These are phyloP conservation scores for Neogale vison DNA, from an alignment of 2,113 vertebrate genomes.

Conservation along the genomic window DNA sequence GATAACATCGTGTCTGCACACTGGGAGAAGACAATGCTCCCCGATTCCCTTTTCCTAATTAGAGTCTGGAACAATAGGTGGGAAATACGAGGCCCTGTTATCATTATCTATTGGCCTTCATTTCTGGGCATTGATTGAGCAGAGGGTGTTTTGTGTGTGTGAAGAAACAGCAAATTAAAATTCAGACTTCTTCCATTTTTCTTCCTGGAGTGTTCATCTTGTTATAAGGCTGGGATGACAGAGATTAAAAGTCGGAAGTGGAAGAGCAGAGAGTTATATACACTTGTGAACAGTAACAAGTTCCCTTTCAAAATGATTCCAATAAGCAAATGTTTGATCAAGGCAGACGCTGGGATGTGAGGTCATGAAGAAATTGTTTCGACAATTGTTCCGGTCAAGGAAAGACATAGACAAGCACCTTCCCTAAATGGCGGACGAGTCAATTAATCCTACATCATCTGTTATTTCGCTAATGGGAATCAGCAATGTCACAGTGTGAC, in stretches of 20 bases:
- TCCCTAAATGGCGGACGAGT: background rate
- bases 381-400: background rate
- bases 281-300: background rate
- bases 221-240: constrained; percentile 72
- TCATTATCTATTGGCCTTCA: constrained; percentile 86
- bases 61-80: constrained; percentile 81
- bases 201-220: constrained; percentile 73
- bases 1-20: constrained; percentile 72
- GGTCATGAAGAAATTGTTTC: background rate
- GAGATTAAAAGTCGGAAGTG: constrained; percentile 20
- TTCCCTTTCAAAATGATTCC: background rate
- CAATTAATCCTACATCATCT: background rate
- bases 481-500: background rate
- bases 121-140: constrained; percentile 85
- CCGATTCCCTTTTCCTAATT: constrained; percentile 78
- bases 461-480: background rate
- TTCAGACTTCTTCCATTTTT: constrained; percentile 79
- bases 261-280: background rate
- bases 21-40: constrained; percentile 75
- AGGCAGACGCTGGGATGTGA: background rate
- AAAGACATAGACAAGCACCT: background rate
- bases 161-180: constrained; percentile 86
- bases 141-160: constrained; percentile 72
- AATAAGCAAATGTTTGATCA: background rate
- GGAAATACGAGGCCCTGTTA: constrained; percentile 69